Base-by-base conservation (phyloP, 2,888 invertebrate genomes). In the Baronia brevicornis region DNA sequence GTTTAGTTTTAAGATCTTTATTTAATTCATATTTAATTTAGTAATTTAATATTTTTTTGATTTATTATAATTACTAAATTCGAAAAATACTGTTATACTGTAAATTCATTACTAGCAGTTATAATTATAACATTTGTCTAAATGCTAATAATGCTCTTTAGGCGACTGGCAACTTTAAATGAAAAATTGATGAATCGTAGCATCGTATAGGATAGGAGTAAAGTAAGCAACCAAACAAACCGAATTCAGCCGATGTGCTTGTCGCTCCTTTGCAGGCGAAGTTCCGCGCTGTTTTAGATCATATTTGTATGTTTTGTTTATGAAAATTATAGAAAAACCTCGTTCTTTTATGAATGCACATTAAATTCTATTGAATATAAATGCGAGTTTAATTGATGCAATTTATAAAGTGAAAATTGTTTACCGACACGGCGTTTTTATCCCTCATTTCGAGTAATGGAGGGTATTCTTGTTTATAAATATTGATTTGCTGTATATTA, bases 381-480 rank as follows among this genome's bases (percentile, higher is more conserved):
- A 60, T 51, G 43, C 53, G 50, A 26, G 25, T 28, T 31, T 24
- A 34, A 34, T 51, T 34, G 34, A 27, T 18, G 7, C 4, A 30
- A 26, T 14, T 34, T 41, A 36, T 41, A 39, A 35, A 30, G 41
- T 47, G 38, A 41, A 44, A 44, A 45, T 45, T 51, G 38, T 36
- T 56, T 55, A 51, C 46, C 47, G 40, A 52, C 48, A 48, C 46
- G 39, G 43, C 39, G 39, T 52, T 54, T 55, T 53, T 43, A 34
- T 46, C 43, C 39, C 43, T 44, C 51, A 49, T 54, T 45, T 36
- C 46, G 46, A 51, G 58, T 55, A 65, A 65, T 63, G 64, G 64
- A 64, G 65, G 64, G 70, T 71, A 62, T 74, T 68, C 63, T 61
- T 84, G 82, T 84, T 79, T 79, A 74, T 78, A 84, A 78, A 79